Conservation (phyloP, 1,140 invertebrate species). For the Halyomorpha halys region DNA sequence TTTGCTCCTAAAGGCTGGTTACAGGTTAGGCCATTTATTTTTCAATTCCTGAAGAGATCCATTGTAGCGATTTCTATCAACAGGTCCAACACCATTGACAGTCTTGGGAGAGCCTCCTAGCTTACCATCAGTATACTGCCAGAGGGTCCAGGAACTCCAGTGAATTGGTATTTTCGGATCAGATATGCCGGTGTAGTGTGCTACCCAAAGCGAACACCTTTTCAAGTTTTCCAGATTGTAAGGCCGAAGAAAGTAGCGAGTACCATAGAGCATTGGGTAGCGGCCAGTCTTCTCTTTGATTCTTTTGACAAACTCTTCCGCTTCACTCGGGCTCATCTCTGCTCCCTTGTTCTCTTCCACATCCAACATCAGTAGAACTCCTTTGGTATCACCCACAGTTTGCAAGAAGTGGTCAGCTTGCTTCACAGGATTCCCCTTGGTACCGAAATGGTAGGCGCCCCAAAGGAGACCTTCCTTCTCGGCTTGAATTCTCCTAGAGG, state of each 20-base stretch:
- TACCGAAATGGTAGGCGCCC: constrained; percentile 25
- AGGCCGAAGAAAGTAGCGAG: background rate
- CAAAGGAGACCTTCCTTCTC: constrained; percentile 22
- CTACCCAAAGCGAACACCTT: constrained; percentile 19
- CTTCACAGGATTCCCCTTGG: constrained; percentile 1
- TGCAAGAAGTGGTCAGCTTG: constrained; percentile 24
- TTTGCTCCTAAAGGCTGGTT: too few relatives aligned
- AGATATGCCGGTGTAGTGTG: background rate
- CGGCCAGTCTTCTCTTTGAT: constrained; percentile 10
- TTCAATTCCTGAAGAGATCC: background rate
- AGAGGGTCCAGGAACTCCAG: constrained; percentile 21
- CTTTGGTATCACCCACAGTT: constrained; percentile 10
- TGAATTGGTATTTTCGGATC: constrained; percentile 5
- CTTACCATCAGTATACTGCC: constrained; percentile 23
- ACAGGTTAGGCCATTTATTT: background rate
- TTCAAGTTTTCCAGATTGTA: constrained; percentile 2
- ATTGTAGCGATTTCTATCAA: background rate
- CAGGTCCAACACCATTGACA: background rate
- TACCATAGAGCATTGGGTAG: constrained; percentile 15
- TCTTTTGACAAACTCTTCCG: constrained; percentile 21
- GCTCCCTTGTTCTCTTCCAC: constrained; percentile 10
- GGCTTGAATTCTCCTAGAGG: background rate
- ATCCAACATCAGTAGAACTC: constrained; percentile 12
- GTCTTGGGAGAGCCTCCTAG: background rate
- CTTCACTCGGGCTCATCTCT: constrained; percentile 18